These are phyloP conservation scores for Sweltsa coloradensis DNA, from an alignment of 1,140 invertebrate species.

Conservation along the genomic window DNA sequence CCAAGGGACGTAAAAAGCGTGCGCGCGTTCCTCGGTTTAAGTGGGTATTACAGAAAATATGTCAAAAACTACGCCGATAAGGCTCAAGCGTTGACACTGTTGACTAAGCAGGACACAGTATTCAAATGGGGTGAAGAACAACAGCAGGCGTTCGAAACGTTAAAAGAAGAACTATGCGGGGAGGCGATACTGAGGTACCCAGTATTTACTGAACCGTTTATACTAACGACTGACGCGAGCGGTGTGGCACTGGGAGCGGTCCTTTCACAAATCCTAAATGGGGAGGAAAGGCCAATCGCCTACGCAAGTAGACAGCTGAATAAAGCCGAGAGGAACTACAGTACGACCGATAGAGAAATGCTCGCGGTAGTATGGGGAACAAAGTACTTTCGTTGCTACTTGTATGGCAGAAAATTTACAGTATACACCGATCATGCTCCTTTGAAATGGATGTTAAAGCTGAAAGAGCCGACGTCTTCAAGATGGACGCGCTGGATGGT, in stretches of 20 bases:
- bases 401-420: no score
- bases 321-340: constrained; percentile 29
- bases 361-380: no score
- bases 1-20: constrained; percentile 1
- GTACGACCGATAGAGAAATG: no score
- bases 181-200: constrained; percentile 3
- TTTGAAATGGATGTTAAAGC: no score
- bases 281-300: constrained; percentile 21
- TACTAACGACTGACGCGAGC: constrained; percentile 15
- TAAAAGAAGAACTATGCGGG: constrained; percentile 13
- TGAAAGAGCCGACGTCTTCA: no score
- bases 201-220: constrained; percentile 5
- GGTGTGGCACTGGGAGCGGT: constrained; percentile 16
- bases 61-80: background rate
- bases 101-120: background rate
- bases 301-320: constrained; percentile 30
- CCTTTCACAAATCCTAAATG: constrained; percentile 15
- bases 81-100: background rate
- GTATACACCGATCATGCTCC: no score
- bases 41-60: background rate
- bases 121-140: constrained; percentile 15
- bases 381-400: no score
- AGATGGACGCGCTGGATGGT: no score
- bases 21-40: background rate
- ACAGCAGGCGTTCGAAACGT: constrained; percentile 15